Conservation (phyloP, 2,113 vertebrate genomes). For the Equus przewalskii region DNA sequence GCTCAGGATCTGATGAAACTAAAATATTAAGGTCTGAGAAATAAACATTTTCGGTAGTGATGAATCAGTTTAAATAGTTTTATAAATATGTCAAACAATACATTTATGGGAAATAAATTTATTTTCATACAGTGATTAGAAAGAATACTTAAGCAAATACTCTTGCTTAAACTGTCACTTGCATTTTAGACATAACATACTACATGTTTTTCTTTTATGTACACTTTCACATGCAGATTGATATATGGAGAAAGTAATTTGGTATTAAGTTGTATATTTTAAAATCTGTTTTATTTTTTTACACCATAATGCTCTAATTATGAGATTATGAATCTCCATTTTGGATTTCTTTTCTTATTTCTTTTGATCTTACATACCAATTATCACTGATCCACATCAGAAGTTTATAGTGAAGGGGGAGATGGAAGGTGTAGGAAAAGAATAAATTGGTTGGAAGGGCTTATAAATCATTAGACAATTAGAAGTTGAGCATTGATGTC, state of each 20-base stretch:
- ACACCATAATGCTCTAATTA: neutral
- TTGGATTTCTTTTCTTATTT: neutral
- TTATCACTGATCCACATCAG: neutral
- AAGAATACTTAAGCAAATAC: neutral
- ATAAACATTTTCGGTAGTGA: neutral
- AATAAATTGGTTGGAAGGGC: neutral
- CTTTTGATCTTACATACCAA: neutral
- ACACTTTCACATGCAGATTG: neutral
- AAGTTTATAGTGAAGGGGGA: neutral
- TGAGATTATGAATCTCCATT: neutral
- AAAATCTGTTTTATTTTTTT: neutral
- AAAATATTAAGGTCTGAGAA: neutral
- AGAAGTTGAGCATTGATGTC: neutral
- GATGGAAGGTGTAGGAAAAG: neutral
- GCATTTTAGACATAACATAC: slow-evolving; percentile 1
- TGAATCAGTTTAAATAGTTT: neutral
- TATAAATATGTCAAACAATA: neutral
- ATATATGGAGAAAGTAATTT: slow-evolving; percentile 1
- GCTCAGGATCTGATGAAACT: neutral
- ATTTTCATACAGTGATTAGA: neutral
- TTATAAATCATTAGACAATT: neutral
- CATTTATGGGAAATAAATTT: neutral
- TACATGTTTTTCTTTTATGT: neutral
- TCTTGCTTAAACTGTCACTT: neutral
- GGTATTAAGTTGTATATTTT: neutral